Evolutionary conservation across 2,113 vertebrate species (phyloP).

Genomic region (Mungos mungo): DNA sequence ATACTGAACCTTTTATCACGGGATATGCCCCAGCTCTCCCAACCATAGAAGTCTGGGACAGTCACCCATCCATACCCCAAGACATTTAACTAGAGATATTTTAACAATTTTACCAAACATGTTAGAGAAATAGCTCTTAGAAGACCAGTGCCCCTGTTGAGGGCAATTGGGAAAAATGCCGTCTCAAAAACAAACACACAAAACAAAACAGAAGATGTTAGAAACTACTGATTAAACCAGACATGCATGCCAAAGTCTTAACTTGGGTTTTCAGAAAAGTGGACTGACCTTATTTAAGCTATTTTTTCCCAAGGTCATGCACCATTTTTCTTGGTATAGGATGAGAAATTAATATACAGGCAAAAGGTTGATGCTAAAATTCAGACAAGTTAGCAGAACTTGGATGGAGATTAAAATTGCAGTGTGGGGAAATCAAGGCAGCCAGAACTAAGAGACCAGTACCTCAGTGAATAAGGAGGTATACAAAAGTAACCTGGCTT

Average conservation of each 20-base stretch:
- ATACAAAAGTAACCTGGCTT: not conserved
- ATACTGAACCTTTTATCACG: not conserved
- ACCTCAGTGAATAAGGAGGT: not conserved
- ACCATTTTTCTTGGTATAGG: not conserved
- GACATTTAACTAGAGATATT: not conserved
- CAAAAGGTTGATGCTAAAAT: accelerated
- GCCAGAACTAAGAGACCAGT: not conserved
- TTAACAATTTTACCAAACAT: not conserved
- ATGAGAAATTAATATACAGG: not conserved
- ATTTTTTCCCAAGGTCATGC: not conserved
- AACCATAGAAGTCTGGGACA: not conserved
- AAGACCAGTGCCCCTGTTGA: not conserved
- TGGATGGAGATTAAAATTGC: not conserved
- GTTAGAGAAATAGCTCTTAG: not conserved
- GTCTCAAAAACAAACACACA: not conserved
- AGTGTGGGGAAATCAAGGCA: not conserved
- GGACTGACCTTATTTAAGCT: not conserved
- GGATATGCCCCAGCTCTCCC: not conserved
- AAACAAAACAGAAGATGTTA: not conserved
- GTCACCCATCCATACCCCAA: not conserved
- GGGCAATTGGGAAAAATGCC: not conserved
- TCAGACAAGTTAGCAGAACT: not conserved
- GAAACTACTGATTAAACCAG: not conserved
- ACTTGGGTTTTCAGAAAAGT: not conserved
- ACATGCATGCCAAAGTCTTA: not conserved